A percentile compares a stretch with the other conserved stretches of the same genome.
Conservation (phyloP, 2,888 invertebrate genomes). For the Callosobruchus maculatus region DNA sequence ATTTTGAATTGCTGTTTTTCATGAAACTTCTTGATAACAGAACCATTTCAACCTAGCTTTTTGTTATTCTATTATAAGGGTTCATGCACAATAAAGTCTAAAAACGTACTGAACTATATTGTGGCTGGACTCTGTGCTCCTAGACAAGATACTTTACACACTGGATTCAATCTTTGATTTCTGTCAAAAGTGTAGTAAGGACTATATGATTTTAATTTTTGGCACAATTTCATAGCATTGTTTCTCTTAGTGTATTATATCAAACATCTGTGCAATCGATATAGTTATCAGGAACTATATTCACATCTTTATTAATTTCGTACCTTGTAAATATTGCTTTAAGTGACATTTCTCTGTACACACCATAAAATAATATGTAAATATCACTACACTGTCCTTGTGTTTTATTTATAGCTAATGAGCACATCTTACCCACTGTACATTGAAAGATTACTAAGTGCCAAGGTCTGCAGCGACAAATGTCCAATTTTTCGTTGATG, state of each 20-base stretch:
- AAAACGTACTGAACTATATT: background rate
- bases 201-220: background rate
- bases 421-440: background rate
- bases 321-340: background rate
- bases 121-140: background rate
- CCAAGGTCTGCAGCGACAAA: background rate
- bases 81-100: background rate
- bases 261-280: background rate
- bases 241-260: background rate
- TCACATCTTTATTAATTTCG: background rate
- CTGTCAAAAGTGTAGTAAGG: background rate
- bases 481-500: background rate
- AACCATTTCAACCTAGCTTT: background rate
- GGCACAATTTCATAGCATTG: background rate
- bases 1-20: too few species aligned
- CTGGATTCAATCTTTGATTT: background rate
- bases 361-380: background rate
- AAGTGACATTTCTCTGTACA: background rate
- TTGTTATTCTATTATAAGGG: background rate
- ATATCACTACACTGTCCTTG: background rate
- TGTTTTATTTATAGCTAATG: background rate
- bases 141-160: background rate
- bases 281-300: background rate
- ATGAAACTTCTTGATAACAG: background rate
- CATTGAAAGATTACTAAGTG: conserved; percentile 3